Conservation (phyloP, 2,888 invertebrate genomes). For the Pandemis cinnamomeana region DNA sequence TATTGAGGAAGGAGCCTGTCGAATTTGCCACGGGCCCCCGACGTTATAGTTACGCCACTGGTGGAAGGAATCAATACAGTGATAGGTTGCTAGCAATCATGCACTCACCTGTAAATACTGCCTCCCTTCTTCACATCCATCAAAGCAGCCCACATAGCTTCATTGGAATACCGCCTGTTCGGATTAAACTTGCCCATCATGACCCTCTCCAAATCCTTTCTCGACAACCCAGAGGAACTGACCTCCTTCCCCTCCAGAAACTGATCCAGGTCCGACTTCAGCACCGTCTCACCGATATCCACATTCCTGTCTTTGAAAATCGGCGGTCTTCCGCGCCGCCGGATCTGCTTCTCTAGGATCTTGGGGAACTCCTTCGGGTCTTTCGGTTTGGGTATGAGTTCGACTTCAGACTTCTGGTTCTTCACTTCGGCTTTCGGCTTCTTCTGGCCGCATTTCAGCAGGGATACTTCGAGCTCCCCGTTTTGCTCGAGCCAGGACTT, state of each 20-base stretch:
- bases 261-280: conserved; percentile 80
- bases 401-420: conserved; percentile 73
- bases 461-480: conserved; percentile 78
- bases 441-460: conserved; percentile 71
- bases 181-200: conserved; percentile 84
- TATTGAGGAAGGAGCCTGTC: too few relatives aligned
- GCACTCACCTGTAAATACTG: conserved; percentile 82
- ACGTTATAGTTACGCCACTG: too few relatives aligned
- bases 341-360: conserved; percentile 67
- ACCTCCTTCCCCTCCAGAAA: conserved; percentile 80
- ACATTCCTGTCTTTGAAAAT: conserved; percentile 77
- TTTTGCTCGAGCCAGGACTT: conserved; percentile 81
- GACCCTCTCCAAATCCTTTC: conserved; percentile 78
- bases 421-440: conserved; percentile 61
- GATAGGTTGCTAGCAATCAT: too few relatives aligned
- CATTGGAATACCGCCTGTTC: conserved; percentile 79
- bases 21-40: too few relatives aligned
- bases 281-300: conserved; percentile 76
- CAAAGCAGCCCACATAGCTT: conserved; percentile 84
- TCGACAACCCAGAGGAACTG: conserved; percentile 77
- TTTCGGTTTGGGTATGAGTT: conserved; percentile 72
- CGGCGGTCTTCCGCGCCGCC: conserved; percentile 72
- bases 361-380: conserved; percentile 63
- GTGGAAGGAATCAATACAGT: too few relatives aligned
- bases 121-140: conserved; percentile 86